These are phyloP conservation scores for Parnassius glacialis DNA, from an alignment of 2,888 invertebrate species.

Conservation along the genomic window DNA sequence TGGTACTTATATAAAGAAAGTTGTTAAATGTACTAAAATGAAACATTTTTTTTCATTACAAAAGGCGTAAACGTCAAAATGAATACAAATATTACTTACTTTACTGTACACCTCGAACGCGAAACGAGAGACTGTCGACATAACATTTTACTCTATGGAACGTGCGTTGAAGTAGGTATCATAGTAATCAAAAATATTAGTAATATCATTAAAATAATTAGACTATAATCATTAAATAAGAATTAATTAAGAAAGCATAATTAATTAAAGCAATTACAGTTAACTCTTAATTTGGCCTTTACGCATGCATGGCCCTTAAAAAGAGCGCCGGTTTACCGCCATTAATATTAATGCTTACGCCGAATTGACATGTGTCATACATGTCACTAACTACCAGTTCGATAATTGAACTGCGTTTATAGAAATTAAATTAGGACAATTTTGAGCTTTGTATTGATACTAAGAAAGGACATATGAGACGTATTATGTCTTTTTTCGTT, in stretches of 20 bases:
- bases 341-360: constrained; percentile 64
- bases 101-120: no score
- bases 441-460: constrained; percentile 18
- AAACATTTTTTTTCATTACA: no score
- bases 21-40: no score
- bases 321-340: constrained; percentile 42
- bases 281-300: constrained; percentile 18
- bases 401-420: constrained; percentile 12
- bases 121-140: no score
- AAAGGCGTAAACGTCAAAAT: no score
- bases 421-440: constrained; percentile 14
- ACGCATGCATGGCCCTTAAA: constrained; percentile 30
- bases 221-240: not conserved
- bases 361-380: constrained; percentile 65
- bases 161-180: no score
- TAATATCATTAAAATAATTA: no score
- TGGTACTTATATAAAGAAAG: no score
- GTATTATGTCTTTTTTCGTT: not conserved
- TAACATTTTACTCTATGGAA: no score
- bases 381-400: constrained; percentile 42
- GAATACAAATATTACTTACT: no score
- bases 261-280: constrained; percentile 18
- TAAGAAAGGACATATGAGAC: not conserved
- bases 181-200: no score
- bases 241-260: constrained; percentile 14